Percentiles rank a stretch among this genome's conserved stretches.
phyloP scores from a whole-genome alignment of 37 sponge, comb jelly and placozoan genomes.

The Theonella swinhoei region DNA sequence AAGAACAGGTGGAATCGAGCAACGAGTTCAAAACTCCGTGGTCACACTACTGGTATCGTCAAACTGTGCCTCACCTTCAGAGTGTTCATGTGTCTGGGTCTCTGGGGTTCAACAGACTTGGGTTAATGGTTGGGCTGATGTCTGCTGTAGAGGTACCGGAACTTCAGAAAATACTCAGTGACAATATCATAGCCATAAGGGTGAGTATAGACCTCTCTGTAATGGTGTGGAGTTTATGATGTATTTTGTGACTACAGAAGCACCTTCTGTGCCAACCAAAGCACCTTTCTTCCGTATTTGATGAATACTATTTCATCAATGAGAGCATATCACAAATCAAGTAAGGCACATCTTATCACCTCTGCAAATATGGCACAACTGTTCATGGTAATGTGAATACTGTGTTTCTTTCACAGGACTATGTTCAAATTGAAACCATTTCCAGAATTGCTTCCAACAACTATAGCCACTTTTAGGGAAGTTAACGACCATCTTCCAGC shows the following conservation, averaged over 20 bases:
- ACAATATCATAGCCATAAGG: constrained; percentile 35
- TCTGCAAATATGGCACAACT: no score
- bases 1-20: neutral
- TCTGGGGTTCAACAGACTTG: constrained; percentile 57
- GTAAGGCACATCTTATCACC: no score
- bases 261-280: constrained; percentile 54
- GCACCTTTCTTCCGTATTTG: constrained; percentile 52
- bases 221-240: neutral
- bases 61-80: constrained; percentile 26
- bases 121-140: constrained; percentile 45
- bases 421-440: constrained; percentile 62
- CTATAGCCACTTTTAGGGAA: constrained; percentile 54
- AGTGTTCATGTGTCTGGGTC: constrained; percentile 21
- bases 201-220: neutral
- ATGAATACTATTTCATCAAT: constrained; percentile 38
- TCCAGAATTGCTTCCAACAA: constrained; percentile 38
- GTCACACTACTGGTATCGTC: constrained; percentile 35
- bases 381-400: no score
- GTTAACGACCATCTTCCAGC: neutral
- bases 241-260: constrained; percentile 32
- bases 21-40: neutral
- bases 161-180: neutral
- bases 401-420: no score
- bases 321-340: constrained; percentile 57
- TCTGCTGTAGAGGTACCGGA: constrained; percentile 31